Evolutionary conservation across 2,113 vertebrate species (phyloP), one percentile per base, ranked within the genome.

Genomic region (Clarias batrachus): DNA sequence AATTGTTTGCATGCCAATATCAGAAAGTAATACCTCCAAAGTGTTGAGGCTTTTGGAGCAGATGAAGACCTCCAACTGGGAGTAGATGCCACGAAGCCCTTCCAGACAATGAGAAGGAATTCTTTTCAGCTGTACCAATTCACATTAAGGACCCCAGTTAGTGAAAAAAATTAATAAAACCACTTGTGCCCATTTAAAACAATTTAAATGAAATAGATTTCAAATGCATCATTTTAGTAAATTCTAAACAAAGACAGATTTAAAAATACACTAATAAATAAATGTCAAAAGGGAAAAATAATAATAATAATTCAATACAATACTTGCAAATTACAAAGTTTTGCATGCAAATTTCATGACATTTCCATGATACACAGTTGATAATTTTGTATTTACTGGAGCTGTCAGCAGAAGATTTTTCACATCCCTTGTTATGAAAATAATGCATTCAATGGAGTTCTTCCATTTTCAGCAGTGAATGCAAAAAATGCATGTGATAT

Each of bases 11-110:
- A 21, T 85, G 33, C 3, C 48, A 54, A 25, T 60, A n/a, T 23
- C 33, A 76, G 25, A 59, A 54, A 48, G 10, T 63, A 16, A 92
- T 90, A 99, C 98, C 95, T 97, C 96, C 83, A 98, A 89, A 2
- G 96, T 96, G 90, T 90, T 95, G 90, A 99, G 90, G 92, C 97
- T 97, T 91, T 94, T 96, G 83, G 95, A 97, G 89, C 97, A 99
- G 62, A 93, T 96, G 78, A 99, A 95, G 83, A 96, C 96, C 91
- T 99, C 97, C 89, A 99, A 90, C 92, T 98, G 97, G 63, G 98
- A 98, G 89, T 99, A 99, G 82, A 99, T 91, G 73, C 94, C 95
- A 81, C 96, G 90, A n/a, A 99, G 96, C 4, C 97, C 98, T 59
- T 90, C 95, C 0, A 99, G 93, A 90, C 96, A 97, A 91, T 97